Base-by-base conservation (phyloP, 2,797 vertebrate genomes). In the Lepidocolaptes lacrymiger region DNA sequence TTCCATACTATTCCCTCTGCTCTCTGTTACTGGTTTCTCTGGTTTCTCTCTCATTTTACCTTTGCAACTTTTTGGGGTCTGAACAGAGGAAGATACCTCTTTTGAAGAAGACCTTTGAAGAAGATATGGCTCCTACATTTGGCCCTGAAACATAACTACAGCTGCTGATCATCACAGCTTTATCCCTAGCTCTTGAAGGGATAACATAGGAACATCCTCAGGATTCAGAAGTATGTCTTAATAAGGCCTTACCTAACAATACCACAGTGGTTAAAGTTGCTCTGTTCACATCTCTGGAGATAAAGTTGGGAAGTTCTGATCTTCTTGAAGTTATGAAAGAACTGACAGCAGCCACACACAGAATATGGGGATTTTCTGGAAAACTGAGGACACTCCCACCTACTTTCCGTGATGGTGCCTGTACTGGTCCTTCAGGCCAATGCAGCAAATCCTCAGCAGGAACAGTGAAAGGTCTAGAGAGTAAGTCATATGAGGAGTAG, bases 221-320 rank as follows among this genome's bases (percentile, higher is more conserved):
- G 28, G 24, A 80, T 41, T 73, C 52, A 79, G 64, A 62, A 73
- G 9, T 39, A n/a, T 26, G 23, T 67, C 39, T 58, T 64, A 69
- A 30, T 61, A 88, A 76, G 59, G 27, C 32, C 56, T 71, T 32
- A 74, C 32, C 36, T 75, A 77, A 58, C 48, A 67, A 69, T 13
- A 62, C 3, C 6, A 32, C 36, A 30, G 5, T 0, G 2, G 58
- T 55, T 81, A 58, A 75, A 90, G 37, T 51, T 0, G 0, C 23
- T 66, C 58, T 52, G 28, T 54, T 72, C 39, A 26, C 15, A 52
- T 52, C 36, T 72, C 55, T 82, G 58, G n/a, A 92, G 56, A 28
- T 51, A 37, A 68, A 81, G 21, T 32, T 85, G 41, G 14, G 61
- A 62, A 78, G 48, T 30, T 93, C 39, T 58, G 46, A 68, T 27